These are phyloP conservation scores for Drosophila kurseongensis DNA, from an alignment of 1,140 invertebrate genomes.

Conservation along the genomic window DNA sequence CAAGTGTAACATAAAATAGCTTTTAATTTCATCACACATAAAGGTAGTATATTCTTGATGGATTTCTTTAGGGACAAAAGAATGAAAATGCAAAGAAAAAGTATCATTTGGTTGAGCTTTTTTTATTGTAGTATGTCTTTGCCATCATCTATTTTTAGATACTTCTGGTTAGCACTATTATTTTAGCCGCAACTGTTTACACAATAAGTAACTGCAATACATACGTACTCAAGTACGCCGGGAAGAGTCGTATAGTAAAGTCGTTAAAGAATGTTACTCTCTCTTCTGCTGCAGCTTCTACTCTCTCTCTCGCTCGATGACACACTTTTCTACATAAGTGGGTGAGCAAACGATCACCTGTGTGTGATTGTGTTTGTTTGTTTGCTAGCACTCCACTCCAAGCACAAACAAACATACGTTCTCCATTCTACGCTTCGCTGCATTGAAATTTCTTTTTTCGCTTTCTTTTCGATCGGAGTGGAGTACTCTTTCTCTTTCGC, in stretches of 20 bases:
- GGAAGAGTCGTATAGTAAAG: slow-evolving; percentile 52
- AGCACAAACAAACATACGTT: slow-evolving; percentile 51
- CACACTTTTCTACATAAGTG: slow-evolving; percentile 70
- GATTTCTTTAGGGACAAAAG: no score
- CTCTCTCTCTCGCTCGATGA: slow-evolving; percentile 41
- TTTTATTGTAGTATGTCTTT: no score
- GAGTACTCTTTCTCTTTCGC: slow-evolving; percentile 37
- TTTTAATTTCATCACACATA: no score
- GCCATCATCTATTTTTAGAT: not conserved
- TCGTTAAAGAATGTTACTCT: slow-evolving; percentile 60
- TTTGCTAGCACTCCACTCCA: slow-evolving; percentile 27
- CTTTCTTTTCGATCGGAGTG: slow-evolving; percentile 71
- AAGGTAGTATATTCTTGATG: no score
- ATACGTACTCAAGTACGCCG: slow-evolving; percentile 14
- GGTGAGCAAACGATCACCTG: slow-evolving; percentile 57
- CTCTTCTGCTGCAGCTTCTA: slow-evolving; percentile 51
- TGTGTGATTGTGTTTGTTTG: slow-evolving; percentile 22
- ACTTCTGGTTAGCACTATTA: slow-evolving; percentile 14
- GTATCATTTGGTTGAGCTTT: no score
- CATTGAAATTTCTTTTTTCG: slow-evolving; percentile 82
- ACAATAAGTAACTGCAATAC: slow-evolving; percentile 6
- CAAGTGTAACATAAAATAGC: no score
- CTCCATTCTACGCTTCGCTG: slow-evolving; percentile 76
- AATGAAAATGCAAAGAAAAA: no score
- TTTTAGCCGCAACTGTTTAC: slow-evolving; percentile 22